Evolutionary conservation across 2,888 invertebrate genomes (phyloP), one percentile per base, ranked within the genome.

Genomic region (Unio delphinus): DNA sequence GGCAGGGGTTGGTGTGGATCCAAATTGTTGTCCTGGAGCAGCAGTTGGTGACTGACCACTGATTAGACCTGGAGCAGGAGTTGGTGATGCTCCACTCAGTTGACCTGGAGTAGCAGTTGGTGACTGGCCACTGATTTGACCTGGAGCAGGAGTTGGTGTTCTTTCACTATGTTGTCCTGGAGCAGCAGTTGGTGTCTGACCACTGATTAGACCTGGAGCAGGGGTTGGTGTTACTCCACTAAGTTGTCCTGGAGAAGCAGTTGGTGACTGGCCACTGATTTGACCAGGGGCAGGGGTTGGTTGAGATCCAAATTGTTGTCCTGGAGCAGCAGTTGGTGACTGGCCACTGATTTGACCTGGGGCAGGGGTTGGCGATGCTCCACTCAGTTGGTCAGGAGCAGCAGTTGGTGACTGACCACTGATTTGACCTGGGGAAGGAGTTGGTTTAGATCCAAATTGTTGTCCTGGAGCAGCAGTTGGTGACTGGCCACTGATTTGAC

Each of bases 221-320:
- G 11, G 45, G 3, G 45, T 45, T 11, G 45, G 45, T 34, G 55
- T 17, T 60, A 28, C 89, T 26, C 55, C 55, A 17, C 17, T 18
- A 30, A 4, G 64, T 45, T 45, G 45, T 0, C 45, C 11, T 45
- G 45, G 45, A 11, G 11, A 11, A 45, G 45, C 45, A 45, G 45
- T 45, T 45, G 45, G 45, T 45, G 45, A 3, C 1, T 45, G 45
- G 3, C 11, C 45, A 45, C 11, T 45, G 30, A 59, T 61, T 45
- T 23, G 20, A 18, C 65, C 64, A 30, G 65, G 65, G 20, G 63
- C 57, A 26, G 64, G 64, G 0, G 64, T 61, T 20, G 65, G 58
- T 23, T 23, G n/a, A 60, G 54, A 89, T 18, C 55, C 55, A 17
- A 17, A 18, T 59, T 18, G 64, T 45, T 64, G 64, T 11, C 34